These are phyloP conservation scores for Momotus momota DNA, from an alignment of 2,797 vertebrate species.

Conservation along the genomic window DNA sequence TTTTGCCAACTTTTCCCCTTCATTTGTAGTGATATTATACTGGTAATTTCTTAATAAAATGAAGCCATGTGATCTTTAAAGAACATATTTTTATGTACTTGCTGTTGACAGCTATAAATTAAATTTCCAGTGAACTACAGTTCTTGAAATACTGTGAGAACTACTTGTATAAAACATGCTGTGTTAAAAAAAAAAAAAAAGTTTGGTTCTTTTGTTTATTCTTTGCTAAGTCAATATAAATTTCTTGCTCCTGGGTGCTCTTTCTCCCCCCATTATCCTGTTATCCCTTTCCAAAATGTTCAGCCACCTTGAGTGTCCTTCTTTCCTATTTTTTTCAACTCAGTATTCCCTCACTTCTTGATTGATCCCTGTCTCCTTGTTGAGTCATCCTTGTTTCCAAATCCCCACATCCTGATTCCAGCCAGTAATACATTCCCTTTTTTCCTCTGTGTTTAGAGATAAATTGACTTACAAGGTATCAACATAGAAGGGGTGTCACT, in stretches of 20 bases:
- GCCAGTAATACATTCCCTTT: not conserved
- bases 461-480: not conserved
- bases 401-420: not conserved
- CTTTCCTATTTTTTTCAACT: not conserved
- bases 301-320: not conserved
- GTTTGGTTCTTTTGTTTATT: not conserved
- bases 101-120: constrained; percentile 66
- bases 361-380: not conserved
- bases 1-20: constrained; percentile 71
- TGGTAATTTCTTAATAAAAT: constrained; percentile 67
- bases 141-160: constrained; percentile 50
- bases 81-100: constrained; percentile 55
- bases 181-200: not conserved
- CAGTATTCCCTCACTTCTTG: not conserved
- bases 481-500: not conserved
- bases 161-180: not conserved
- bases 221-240: not conserved
- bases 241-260: not conserved
- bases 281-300: not conserved
- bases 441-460: not conserved
- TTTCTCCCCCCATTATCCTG: not conserved
- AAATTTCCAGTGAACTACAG: constrained; percentile 55
- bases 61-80: constrained; percentile 69
- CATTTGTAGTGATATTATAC: constrained; percentile 65
- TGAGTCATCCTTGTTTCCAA: not conserved